Evolutionary conservation across 2,113 vertebrate species (phyloP).

Genomic region (Urocynchramus pylzowi): DNA sequence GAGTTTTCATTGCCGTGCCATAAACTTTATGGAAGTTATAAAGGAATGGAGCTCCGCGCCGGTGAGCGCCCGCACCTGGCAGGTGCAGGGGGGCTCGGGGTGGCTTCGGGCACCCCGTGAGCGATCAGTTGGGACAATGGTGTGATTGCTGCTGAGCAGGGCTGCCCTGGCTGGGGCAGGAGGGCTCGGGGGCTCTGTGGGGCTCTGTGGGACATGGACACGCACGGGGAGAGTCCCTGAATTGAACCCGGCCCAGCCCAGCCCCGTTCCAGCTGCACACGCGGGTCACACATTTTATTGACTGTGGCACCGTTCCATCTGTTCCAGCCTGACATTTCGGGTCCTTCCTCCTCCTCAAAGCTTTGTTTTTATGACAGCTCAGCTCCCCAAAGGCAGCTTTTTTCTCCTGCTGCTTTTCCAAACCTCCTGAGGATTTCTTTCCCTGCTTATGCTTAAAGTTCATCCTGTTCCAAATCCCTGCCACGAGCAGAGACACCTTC

Average conservation of each 20-base stretch:
- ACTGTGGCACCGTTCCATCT: not conserved
- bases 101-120: accelerated
- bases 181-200: accelerated
- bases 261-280: not conserved
- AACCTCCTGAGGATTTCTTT: not conserved
- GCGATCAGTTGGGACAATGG: accelerated
- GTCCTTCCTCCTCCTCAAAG: not conserved
- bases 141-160: not conserved
- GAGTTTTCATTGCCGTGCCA: conserved; percentile 51
- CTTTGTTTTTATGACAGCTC: not conserved
- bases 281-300: not conserved
- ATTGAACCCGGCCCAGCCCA: not conserved
- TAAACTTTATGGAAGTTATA: conserved; percentile 67
- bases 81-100: accelerated
- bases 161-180: not conserved
- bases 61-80: not conserved
- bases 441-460: not conserved
- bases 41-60: not conserved
- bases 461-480: not conserved
- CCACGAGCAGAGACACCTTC: not conserved
- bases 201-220: accelerated
- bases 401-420: not conserved
- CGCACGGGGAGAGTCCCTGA: accelerated
- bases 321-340: not conserved
- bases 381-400: not conserved